Base-by-base conservation (phyloP, 2,113 vertebrate genomes). In the Arothron firmamentum region DNA sequence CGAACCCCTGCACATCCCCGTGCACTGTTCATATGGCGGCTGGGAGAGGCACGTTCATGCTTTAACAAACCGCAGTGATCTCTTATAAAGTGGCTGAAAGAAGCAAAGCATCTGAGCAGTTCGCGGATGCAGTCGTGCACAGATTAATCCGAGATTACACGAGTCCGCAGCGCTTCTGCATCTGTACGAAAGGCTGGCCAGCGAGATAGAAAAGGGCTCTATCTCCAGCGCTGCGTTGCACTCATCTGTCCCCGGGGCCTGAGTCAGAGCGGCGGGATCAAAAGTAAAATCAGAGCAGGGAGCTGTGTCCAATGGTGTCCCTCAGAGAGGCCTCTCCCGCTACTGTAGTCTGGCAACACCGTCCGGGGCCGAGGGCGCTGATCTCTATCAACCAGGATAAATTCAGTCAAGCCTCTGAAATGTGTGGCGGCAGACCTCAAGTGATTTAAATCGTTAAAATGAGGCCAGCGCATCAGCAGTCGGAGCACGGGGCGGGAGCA, bases 371-470 rank as follows among this genome's bases (percentile, higher is more conserved):
- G 79, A 83, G 84, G 85, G 84, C 81, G 51, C 71, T 76, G 85
- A 87, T 86, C 87, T 85, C 81, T 84, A 88, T 88, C 85, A 83
- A 74, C 63, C 21, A 78, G 79, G 84, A 88, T 84, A 82, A 83
- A 87, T 86, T 88, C 84, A 88, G 84, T 85, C 78, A 84, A 85
- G 82, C 80, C 80, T 81, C 83, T 75, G 69, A 78, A 84, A 85
- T 69, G 79, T 78, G 85, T 83, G 69, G 77, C 54, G 61, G 66
- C 25, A 59, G 78, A 84, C 82, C 84, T 78, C 78, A 71, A 83
- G 77, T 86, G 85, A 86, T 86, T 85, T 83, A 83, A 84, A 88
- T 88, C 82, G 79, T 85, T 87, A 72, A 82, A 88, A 88, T 82
- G 82, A 87, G 85, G 84, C 75, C 82, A 71, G 80, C 76, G 77